These are phyloP conservation scores for Aleiodes sp. DNA, from an alignment of 1,140 invertebrate genomes.

Conservation along the genomic window DNA sequence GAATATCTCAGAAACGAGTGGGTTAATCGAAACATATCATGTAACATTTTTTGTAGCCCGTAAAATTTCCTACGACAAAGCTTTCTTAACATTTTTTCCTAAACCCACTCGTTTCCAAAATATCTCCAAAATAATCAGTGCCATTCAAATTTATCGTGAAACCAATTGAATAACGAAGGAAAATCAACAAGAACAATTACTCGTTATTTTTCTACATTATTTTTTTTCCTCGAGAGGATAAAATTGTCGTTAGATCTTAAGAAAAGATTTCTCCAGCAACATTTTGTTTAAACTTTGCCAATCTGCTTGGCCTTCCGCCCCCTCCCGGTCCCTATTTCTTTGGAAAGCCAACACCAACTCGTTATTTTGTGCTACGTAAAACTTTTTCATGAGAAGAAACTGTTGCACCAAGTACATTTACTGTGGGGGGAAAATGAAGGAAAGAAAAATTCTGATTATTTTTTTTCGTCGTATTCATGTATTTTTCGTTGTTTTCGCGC, in stretches of 20 bases:
- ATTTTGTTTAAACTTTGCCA: slow-evolving; percentile 52
- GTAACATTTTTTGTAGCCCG: no score
- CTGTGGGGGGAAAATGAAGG: slow-evolving; percentile 10
- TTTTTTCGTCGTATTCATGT: neutral
- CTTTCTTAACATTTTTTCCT: no score
- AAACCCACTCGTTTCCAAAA: no score
- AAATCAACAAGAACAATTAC: no score
- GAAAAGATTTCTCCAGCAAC: slow-evolving; percentile 17
- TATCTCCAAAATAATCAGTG: no score
- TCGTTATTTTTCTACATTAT: neutral
- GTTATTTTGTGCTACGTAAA: slow-evolving; percentile 28
- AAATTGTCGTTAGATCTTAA: neutral
- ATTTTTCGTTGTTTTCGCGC: neutral
- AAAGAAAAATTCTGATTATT: slow-evolving; percentile 5
- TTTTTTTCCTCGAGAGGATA: slow-evolving; percentile 9
- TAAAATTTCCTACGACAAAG: no score
- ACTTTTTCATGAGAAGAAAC: slow-evolving; percentile 25
- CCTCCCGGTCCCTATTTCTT: neutral
- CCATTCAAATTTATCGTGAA: no score
- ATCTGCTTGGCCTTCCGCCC: slow-evolving; percentile 34
- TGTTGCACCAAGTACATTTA: slow-evolving; percentile 22
- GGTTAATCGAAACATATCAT: no score
- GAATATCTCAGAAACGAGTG: no score
- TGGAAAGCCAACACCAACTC: slow-evolving; percentile 3
- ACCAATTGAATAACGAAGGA: neutral